Evolutionary conservation across 2,888 invertebrate genomes (phyloP).

Genomic region (Diogma glabrata): DNA sequence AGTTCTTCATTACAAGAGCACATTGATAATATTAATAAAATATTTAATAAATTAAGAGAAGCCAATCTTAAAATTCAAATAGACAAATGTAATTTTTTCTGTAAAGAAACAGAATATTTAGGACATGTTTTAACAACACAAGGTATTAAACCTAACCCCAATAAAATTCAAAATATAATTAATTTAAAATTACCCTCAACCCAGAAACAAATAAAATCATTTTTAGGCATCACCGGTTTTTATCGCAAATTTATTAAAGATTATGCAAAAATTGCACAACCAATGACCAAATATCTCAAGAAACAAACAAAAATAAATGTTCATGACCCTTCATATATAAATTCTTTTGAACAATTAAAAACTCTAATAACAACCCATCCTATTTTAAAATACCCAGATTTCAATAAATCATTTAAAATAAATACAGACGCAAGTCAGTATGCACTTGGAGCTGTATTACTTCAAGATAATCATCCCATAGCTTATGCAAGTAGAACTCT

Average conservation of each 20-base stretch:
- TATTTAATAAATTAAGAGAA: background rate
- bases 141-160: background rate
- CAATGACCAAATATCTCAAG: background rate
- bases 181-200: background rate
- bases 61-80: background rate
- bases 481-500: background rate
- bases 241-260: background rate
- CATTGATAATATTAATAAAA: background rate
- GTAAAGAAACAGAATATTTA: background rate
- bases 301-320: no score
- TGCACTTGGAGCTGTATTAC: background rate
- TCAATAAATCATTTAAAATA: no score
- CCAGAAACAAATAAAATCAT: background rate
- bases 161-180: background rate
- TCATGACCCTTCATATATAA: no score
- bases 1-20: background rate
- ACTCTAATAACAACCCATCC: background rate
- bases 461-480: no score
- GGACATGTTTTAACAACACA: background rate
- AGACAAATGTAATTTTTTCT: no score
- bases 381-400: background rate
- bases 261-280: background rate
- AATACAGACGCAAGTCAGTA: background rate
- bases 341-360: background rate
- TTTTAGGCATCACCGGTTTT: background rate